Conservation (phyloP, 2,113 vertebrate genomes). For the Megaleporinus macrocephalus region DNA sequence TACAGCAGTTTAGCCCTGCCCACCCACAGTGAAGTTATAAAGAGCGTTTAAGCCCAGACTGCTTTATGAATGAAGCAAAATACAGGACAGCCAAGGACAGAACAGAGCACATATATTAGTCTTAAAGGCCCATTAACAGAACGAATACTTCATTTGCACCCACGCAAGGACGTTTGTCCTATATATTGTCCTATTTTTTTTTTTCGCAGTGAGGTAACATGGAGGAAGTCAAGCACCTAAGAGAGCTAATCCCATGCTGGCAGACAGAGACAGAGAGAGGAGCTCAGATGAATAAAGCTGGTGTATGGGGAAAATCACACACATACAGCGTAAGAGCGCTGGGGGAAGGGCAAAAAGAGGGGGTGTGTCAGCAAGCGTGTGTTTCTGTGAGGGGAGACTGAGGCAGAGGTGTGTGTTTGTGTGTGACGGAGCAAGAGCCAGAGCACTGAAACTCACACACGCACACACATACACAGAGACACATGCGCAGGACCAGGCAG, state of each 20-base stretch:
- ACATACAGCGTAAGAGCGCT: slow-evolving; percentile 4
- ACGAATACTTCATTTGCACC: neutral
- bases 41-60: too few relatives aligned
- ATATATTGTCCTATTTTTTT: too few relatives aligned
- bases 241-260: slow-evolving; percentile 47
- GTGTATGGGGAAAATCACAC: slow-evolving; percentile 27
- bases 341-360: slow-evolving; percentile 41
- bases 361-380: slow-evolving; percentile 46
- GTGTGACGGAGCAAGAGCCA: slow-evolving; percentile 13
- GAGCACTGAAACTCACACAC: slow-evolving; percentile 40
- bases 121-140: too few relatives aligned
- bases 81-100: too few relatives aligned
- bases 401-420: slow-evolving; percentile 22
- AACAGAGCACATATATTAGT: too few relatives aligned
- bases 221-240: slow-evolving; percentile 42
- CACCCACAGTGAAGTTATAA: too few relatives aligned
- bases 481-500: slow-evolving; percentile 40
- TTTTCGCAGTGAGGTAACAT: slow-evolving; percentile 31
- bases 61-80: too few relatives aligned
- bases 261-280: slow-evolving; percentile 15
- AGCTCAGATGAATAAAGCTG: slow-evolving; percentile 33
- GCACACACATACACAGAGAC: slow-evolving; percentile 32
- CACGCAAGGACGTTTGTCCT: neutral
- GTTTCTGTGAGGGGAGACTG: slow-evolving; percentile 32
- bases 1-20: too few relatives aligned